Percentiles rank a stretch among this genome's conserved stretches.
These are phyloP conservation scores for Drosophila kepulauana DNA, from an alignment of 1,140 invertebrate species.

Conservation along the genomic window DNA sequence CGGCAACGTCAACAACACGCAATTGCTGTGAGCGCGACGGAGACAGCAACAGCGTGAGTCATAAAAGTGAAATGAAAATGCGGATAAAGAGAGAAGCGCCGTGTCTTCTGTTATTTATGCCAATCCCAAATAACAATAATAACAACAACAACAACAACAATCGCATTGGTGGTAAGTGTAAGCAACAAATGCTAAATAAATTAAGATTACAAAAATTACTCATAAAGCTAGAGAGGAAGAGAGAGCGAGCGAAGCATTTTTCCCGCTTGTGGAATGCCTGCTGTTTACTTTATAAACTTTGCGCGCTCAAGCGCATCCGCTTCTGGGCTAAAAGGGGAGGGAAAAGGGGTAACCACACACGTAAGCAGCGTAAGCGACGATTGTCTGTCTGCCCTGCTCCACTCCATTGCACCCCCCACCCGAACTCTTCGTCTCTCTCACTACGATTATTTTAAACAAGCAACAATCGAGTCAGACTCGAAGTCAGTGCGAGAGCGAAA, in stretches of 20 bases:
- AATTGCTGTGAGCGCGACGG: constrained; percentile 79
- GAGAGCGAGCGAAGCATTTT: constrained; percentile 30
- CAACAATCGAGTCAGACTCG: constrained; percentile 11
- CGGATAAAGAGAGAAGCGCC: constrained; percentile 88
- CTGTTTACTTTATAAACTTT: constrained; percentile 58
- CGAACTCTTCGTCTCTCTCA: background rate
- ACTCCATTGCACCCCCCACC: background rate
- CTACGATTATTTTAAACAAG: constrained; percentile 14
- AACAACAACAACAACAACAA: constrained; percentile 67
- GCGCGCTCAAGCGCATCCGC: constrained; percentile 46
- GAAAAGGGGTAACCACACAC: constrained; percentile 20
- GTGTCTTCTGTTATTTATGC: constrained; percentile 88
- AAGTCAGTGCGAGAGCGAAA: constrained; percentile 1
- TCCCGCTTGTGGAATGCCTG: constrained; percentile 55
- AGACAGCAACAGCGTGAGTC: constrained; percentile 84
- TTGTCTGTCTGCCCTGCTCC: constrained; percentile 26
- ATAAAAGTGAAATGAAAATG: constrained; percentile 86
- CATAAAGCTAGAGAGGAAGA: constrained; percentile 3
- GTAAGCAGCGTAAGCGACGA: constrained; percentile 42
- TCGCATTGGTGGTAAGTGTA: constrained; percentile 86
- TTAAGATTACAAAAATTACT: constrained; percentile 43
- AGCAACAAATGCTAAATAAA: constrained; percentile 16
- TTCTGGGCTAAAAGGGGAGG: background rate
- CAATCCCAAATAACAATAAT: constrained; percentile 82
- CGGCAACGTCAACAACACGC: constrained; percentile 75